Percentiles rank a stretch among this genome's conserved stretches.
Evolutionary conservation across 2,113 vertebrate species (phyloP).

Genomic region (Grallaria varia): DNA sequence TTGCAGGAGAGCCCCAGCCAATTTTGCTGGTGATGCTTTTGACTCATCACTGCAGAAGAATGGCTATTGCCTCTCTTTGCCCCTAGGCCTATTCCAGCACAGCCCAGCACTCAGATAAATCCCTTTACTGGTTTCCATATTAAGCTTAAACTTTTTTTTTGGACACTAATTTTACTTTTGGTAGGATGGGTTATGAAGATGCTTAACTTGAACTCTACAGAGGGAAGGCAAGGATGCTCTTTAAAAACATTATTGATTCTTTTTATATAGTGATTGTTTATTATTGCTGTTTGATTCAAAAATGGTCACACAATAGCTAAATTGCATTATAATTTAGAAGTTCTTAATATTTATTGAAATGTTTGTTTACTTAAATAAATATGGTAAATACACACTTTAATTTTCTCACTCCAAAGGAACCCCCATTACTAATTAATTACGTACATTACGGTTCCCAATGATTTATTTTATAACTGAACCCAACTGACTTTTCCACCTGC

Average conservation of each 20-base stretch:
- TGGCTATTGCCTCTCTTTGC: not conserved
- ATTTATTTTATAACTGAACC: constrained; percentile 5
- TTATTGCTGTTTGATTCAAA: not conserved
- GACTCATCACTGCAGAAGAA: not conserved
- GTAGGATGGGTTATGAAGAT: not conserved
- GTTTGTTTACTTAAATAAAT: not conserved
- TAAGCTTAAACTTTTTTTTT: not conserved
- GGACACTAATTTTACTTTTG: not conserved
- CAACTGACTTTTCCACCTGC: not conserved
- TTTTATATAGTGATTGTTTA: not conserved
- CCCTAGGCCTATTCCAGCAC: not conserved
- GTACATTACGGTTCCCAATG: not conserved
- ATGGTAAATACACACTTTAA: not conserved
- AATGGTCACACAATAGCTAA: not conserved
- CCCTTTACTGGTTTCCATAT: not conserved
- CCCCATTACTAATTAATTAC: not conserved
- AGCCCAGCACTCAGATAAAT: not conserved
- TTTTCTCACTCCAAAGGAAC: not conserved
- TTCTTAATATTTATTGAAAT: not conserved
- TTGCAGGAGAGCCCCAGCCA: not conserved
- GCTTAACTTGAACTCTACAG: not conserved
- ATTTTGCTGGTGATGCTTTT: not conserved
- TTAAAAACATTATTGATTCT: not conserved
- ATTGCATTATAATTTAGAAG: not conserved
- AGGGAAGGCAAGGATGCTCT: not conserved